Conservation (phyloP, 2,797 vertebrate genomes). For the Carapus acus region DNA sequence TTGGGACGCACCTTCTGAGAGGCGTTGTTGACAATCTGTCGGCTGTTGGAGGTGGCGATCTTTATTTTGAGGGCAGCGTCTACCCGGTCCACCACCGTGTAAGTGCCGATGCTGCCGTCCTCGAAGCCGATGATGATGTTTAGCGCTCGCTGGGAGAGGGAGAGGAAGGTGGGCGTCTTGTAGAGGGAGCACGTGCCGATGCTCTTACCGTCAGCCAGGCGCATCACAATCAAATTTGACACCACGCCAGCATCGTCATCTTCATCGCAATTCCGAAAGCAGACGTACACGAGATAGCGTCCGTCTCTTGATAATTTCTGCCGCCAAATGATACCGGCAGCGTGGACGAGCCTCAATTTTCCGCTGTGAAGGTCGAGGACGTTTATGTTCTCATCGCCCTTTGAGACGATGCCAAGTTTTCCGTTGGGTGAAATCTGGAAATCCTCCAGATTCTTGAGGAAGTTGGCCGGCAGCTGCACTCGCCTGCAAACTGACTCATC, state of each 20-base stretch:
- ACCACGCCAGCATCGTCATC: constrained; percentile 88
- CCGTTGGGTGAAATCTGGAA: constrained; percentile 98
- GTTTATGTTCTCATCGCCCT: constrained; percentile 95
- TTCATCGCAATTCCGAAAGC: constrained; percentile 86
- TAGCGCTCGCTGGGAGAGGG: constrained; percentile 91
- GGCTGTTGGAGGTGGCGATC: constrained; percentile 98
- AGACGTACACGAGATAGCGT: constrained; percentile 95
- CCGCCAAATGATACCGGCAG: constrained; percentile 90
- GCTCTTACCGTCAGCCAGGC: constrained; percentile 96
- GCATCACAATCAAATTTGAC: constrained; percentile 96
- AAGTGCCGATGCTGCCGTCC: constrained; percentile 96
- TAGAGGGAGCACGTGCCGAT: constrained; percentile 98
- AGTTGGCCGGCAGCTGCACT: constrained; percentile 89
- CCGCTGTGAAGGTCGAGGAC: constrained; percentile 94
- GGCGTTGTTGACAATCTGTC: constrained; percentile 93
- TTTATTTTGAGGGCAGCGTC: constrained; percentile 98
- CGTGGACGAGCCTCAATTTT: constrained; percentile 89
- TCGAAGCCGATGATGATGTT: constrained; percentile 98
- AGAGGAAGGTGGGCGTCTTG: constrained; percentile 94
- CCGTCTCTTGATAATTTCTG: constrained; percentile 93
- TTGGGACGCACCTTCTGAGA: constrained; percentile 90
- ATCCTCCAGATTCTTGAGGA: constrained; percentile 93
- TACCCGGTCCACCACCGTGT: constrained; percentile 96
- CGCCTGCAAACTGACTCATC: constrained; percentile 94
- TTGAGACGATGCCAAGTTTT: constrained; percentile 92